These are phyloP conservation scores for Pseudotriccus pelzelni DNA, from an alignment of 2,797 vertebrate species.

Conservation along the genomic window DNA sequence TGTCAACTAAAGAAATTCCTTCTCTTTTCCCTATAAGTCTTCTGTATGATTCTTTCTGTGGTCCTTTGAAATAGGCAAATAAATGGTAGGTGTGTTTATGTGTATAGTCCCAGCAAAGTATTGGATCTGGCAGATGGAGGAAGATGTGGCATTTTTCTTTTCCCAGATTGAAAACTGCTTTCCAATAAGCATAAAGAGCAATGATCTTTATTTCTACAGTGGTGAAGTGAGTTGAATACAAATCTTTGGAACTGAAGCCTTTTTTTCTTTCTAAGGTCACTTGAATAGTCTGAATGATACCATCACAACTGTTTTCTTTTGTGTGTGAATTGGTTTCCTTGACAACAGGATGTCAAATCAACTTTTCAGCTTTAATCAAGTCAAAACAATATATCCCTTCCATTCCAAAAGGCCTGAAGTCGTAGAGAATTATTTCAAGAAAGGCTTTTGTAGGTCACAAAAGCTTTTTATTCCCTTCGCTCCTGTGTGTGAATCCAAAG, in stretches of 20 bases:
- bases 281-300: conserved; percentile 72
- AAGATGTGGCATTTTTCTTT: conserved; percentile 55
- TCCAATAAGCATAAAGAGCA: conserved; percentile 67
- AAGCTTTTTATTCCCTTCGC: neutral
- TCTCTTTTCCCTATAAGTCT: neutral
- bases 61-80: conserved; percentile 10
- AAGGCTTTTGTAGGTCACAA: conserved; percentile 66
- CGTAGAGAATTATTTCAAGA: conserved; percentile 69
- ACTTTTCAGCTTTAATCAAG: conserved; percentile 77
- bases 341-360: conserved; percentile 76
- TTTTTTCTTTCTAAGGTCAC: conserved; percentile 71
- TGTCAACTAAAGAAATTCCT: conserved; percentile 7
- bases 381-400: conserved; percentile 75
- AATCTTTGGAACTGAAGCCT: conserved; percentile 57
- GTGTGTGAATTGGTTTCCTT: conserved; percentile 74
- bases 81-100: conserved; percentile 16
- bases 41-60: neutral
- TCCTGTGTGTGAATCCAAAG: neutral
- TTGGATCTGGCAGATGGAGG: conserved; percentile 42
- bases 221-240: conserved; percentile 57
- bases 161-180: conserved; percentile 57
- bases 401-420: conserved; percentile 71
- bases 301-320: conserved; percentile 73
- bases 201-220: conserved; percentile 58
- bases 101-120: neutral